Percentiles rank a stretch among this genome's conserved stretches.
These are phyloP conservation scores for Sycophila texana DNA, from an alignment of 2,888 invertebrate genomes.

Conservation along the genomic window DNA sequence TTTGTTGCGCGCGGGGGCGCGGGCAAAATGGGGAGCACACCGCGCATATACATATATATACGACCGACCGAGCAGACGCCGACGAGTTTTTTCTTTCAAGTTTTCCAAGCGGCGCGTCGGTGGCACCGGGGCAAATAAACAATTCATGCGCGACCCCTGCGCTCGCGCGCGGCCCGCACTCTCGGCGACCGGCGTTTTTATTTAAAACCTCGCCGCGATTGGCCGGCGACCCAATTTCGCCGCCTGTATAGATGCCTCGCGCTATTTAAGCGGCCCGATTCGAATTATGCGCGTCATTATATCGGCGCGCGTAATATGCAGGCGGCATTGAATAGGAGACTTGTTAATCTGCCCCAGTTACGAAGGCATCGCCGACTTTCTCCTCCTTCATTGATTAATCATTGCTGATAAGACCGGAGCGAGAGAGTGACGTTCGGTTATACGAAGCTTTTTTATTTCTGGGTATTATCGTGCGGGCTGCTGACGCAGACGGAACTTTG, in stretches of 20 bases:
- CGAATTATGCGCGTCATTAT: slow-evolving; percentile 19
- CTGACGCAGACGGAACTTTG: too few relatives aligned
- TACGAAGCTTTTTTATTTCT: too few relatives aligned
- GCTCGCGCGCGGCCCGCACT: neutral
- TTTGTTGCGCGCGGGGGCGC: too few relatives aligned
- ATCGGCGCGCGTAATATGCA: neutral
- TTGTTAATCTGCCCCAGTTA: slow-evolving; percentile 17
- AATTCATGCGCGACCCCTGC: slow-evolving; percentile 5
- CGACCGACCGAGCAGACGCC: too few relatives aligned
- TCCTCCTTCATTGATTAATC: too few relatives aligned
- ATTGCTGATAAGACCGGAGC: too few relatives aligned
- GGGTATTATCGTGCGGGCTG: too few relatives aligned
- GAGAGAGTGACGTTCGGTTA: too few relatives aligned
- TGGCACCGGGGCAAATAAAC: neutral
- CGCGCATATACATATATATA: too few relatives aligned
- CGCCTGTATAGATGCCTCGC: slow-evolving; percentile 2
- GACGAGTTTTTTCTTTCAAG: too few relatives aligned
- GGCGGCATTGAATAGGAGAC: neutral
- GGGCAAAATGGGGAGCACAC: too few relatives aligned
- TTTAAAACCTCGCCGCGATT: slow-evolving; percentile 32
- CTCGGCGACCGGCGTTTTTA: slow-evolving; percentile 6
- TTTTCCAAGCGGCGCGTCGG: too few relatives aligned
- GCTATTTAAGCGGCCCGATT: slow-evolving; percentile 42
- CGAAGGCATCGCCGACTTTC: neutral
- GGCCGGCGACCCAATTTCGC: slow-evolving; percentile 47